Percentiles rank a stretch among this genome's conserved stretches.
These are phyloP conservation scores for Opisthocomus hoazin DNA, from an alignment of 2,113 vertebrate genomes.

Conservation along the genomic window DNA sequence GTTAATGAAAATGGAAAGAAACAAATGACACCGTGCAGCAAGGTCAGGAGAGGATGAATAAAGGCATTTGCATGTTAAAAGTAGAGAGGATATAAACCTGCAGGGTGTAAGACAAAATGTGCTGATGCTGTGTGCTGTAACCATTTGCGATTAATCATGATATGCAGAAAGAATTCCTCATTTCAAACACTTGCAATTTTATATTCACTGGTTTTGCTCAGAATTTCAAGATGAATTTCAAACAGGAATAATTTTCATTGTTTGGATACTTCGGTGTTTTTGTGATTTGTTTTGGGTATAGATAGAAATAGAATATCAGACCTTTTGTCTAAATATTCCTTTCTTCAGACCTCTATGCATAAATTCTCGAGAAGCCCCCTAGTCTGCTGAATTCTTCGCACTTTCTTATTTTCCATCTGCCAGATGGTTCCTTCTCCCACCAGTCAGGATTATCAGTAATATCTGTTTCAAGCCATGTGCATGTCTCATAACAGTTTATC, in stretches of 20 bases:
- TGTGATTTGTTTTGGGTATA: background rate
- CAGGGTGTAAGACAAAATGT: background rate
- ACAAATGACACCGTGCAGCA: background rate
- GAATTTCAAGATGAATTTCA: background rate
- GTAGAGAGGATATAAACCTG: background rate
- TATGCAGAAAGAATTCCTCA: background rate
- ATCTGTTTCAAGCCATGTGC: conserved; percentile 14
- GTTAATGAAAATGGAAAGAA: conserved; percentile 11
- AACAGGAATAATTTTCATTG: background rate
- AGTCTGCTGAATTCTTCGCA: conserved; percentile 19
- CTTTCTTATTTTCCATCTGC: conserved; percentile 21
- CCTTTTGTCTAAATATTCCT: conserved; percentile 31
- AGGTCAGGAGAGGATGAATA: background rate
- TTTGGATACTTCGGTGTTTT: background rate
- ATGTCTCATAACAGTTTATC: conserved; percentile 21
- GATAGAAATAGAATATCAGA: background rate
- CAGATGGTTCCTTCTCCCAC: conserved; percentile 49
- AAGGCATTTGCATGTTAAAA: conserved; percentile 6
- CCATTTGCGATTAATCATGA: background rate
- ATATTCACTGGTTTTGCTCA: background rate
- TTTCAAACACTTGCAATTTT: background rate
- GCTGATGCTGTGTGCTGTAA: background rate
- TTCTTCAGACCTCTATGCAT: background rate
- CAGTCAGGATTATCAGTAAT: conserved; percentile 43
- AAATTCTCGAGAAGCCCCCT: background rate